Percentiles rank a stretch among this genome's conserved stretches.
These are phyloP conservation scores for Poecile montanus DNA, from an alignment of 2,797 vertebrate species.

Conservation along the genomic window DNA sequence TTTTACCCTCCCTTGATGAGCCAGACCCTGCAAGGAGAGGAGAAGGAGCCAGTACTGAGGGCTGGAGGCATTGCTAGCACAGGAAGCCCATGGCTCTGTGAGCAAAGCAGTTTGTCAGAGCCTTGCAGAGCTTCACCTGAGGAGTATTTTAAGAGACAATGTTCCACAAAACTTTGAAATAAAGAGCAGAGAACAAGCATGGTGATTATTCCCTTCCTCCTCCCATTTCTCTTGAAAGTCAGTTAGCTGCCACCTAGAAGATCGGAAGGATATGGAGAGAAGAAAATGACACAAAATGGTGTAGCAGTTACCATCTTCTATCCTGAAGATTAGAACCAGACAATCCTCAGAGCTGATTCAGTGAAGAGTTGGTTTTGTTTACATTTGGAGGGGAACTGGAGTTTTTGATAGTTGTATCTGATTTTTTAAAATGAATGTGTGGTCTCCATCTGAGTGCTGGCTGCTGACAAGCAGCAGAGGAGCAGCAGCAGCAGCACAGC, in stretches of 20 bases:
- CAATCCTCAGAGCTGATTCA: background rate
- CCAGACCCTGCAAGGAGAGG: background rate
- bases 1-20: background rate
- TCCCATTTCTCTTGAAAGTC: background rate
- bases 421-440: background rate
- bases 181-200: background rate
- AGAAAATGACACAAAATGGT: background rate
- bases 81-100: background rate
- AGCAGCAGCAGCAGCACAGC: background rate
- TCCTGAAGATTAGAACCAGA: background rate
- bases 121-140: background rate
- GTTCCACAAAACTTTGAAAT: background rate
- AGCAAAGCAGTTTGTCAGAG: background rate
- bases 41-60: fast-evolving
- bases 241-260: background rate
- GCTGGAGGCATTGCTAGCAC: background rate
- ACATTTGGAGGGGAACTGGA: background rate
- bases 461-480: background rate
- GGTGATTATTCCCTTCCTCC: background rate
- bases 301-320: background rate
- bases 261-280: background rate
- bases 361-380: background rate
- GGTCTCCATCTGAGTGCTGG: background rate
- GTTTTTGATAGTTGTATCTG: background rate
- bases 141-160: background rate